Evolutionary conservation across 2,888 invertebrate genomes (phyloP), one percentile per base, ranked within the genome.

Genomic region (Cacoxenus indagator): DNA sequence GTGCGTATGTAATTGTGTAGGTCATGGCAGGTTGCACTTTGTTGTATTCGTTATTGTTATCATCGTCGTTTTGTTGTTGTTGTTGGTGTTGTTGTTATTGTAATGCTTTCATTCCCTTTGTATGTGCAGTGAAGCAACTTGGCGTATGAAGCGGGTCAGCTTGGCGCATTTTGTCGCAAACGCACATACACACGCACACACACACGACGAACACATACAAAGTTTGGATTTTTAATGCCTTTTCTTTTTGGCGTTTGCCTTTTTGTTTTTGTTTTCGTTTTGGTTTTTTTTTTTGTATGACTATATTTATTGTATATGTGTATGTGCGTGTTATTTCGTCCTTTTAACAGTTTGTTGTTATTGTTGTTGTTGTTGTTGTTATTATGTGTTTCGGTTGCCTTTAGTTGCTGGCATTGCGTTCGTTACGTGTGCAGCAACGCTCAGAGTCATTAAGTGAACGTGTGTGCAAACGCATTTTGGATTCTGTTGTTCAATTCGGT

Each of bases 71-170:
- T 64, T 19, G 26, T 22, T 51, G 65, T 55, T 65, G 37, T 24
- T 43, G 43, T 65, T 19, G 22, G 4, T 64, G 14, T 17, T 46
- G 11, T 17, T 29, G 29, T 48, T 64, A 37, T 22, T 61, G 8
- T 62, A 24, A 29, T 45, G n/a, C 26, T 24, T 62, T 43, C 24
- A 45, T 68, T 70, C 72, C 68, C 73, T 79, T 75, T 77, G 73
- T 75, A 69, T 76, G 78, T 77, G 80, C 80, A 81, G 62, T 77
- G 76, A 77, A 76, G 82, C 80, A 81, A 80, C 78, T 81, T 80
- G 78, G 78, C 82, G 77, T 81, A 78, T 78, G 80, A 80, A 80
- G 73, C 82, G 82, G 80, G 80, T 80, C 80, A 81, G 76, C 74
- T 81, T 77, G 75, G 77, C 72, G 31, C 66, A 59, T 43, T 64